Evolutionary conservation across 2,113 vertebrate species (phyloP), one percentile per base, ranked within the genome.

Genomic region (Colinus virginianus): DNA sequence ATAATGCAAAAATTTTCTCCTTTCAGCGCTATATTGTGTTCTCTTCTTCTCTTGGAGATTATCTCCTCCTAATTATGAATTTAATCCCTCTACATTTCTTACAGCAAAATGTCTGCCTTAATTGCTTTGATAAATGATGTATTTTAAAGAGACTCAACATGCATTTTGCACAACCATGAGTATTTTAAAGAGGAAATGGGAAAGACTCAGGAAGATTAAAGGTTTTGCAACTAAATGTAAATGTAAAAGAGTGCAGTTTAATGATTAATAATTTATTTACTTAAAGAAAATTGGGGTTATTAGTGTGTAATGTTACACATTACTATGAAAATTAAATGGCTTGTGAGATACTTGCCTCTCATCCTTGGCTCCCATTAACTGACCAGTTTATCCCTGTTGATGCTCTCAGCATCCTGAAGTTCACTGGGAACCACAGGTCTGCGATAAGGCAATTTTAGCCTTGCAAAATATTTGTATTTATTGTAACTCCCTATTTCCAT

Each of bases 211-310:
- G 5, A 87, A 59, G 22, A 90, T 76, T 78, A 88, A 87, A 58
- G 71, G 28, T 71, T 93, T 42, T 88, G 9, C 25, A 55, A 48
- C 3, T 42, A 75, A 72, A 62, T 59, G 16, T n/a, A 91, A 83
- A 63, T 48, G 77, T 75, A 42, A 78, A 75, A 69, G 8, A 84
- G 2, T 51, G 10, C 5, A 75, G 1, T 2, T 75, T 75, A 78
- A 72, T 80, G 43, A 84, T 45, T 78, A 74, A 53, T 78, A 66
- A 62, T 91, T 77, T 45, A 81, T 87, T 84, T 95, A 59, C 28
- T 84, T 32, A 78, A 92, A 48, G 67, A 85, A 91, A 69, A 67
- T 78, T 11, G 64, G 43, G 8, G 13, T 36, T 45, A 74, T 88
- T 64, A 58, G 8, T 78, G 21, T 59, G 17, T 48, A 77, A 72